These are phyloP conservation scores for Aegotheles bennettii DNA, from an alignment of 2,113 vertebrate species.

Conservation along the genomic window DNA sequence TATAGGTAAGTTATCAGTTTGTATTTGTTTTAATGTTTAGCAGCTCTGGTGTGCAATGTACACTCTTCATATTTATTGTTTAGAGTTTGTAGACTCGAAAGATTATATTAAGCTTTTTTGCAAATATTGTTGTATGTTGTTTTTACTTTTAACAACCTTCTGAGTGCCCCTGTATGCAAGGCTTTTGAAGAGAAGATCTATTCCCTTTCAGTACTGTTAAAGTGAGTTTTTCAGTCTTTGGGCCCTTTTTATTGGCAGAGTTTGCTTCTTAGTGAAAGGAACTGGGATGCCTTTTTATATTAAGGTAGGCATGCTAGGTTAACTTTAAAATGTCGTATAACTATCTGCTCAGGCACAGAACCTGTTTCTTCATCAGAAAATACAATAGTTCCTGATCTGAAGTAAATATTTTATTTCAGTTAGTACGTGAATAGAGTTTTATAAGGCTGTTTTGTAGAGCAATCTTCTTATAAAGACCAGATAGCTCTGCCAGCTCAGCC, in stretches of 20 bases:
- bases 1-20: constrained; percentile 10
- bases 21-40: constrained; percentile 42
- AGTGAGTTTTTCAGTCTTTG: background rate
- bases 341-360: background rate
- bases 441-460: background rate
- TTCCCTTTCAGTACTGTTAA: background rate
- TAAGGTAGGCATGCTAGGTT: background rate
- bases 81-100: constrained; percentile 49
- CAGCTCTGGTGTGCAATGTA: constrained; percentile 46
- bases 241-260: background rate
- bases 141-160: background rate
- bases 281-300: background rate
- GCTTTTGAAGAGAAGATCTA: background rate
- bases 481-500: background rate
- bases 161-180: background rate
- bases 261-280: background rate
- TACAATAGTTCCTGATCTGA: background rate
- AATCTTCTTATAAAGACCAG: background rate
- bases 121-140: background rate
- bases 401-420: background rate
- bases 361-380: background rate
- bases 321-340: background rate
- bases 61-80: constrained; percentile 56
- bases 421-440: background rate
- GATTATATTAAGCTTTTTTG: constrained; percentile 34